Evolutionary conservation across 2,797 vertebrate species (phyloP), one percentile per base, ranked within the genome.

Genomic region (Eulemur mongoz): DNA sequence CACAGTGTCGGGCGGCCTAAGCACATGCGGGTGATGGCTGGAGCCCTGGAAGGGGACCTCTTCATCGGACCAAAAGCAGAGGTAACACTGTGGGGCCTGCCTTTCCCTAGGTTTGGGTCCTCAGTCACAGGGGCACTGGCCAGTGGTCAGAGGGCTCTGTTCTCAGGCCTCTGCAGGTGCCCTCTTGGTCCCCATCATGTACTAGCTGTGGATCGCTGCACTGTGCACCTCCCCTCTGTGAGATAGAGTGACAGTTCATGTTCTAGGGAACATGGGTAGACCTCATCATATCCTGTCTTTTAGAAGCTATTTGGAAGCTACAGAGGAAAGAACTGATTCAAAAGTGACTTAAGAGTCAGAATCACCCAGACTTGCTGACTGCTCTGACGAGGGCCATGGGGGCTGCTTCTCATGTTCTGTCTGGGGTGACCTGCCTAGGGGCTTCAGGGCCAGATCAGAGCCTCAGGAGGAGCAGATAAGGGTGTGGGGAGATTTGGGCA

Each of bases 61-160:
- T 99, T 99, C 98, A 99, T 99, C 0, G 99, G 99, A 94, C 99
- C 99, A 2, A 99, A 99, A 97, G 99, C 99, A 92, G 99, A 99
- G 99, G 99, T 99, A 98, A 94, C 17, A 2, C 22, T 23, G 0
- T 25, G 75, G 61, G 67, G 32, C 63, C 72, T 35, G 10, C 54
- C 73, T 75, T 25, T 75, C 45, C 79, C n/a, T 54, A 22, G n/a
- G 22, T 48, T 30, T 63, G 50, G 85, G 72, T 84, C 61, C 14
- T 92, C 32, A 30, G 59, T 89, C 75, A 61, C 27, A 32, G 79
- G 38, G 67, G 15, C 32, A 3, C 88, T 65, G 22, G 14, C 57
- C 57, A 12, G 7, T 50, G 40, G n/a, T 40, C 75, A 83, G 63
- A 59, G 59, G 10, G 20, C 18, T 13, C 38, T 91, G 25, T 52